phyloP scores from a whole-genome alignment of 2,888 invertebrate species.

The Orchesella flavescens region DNA sequence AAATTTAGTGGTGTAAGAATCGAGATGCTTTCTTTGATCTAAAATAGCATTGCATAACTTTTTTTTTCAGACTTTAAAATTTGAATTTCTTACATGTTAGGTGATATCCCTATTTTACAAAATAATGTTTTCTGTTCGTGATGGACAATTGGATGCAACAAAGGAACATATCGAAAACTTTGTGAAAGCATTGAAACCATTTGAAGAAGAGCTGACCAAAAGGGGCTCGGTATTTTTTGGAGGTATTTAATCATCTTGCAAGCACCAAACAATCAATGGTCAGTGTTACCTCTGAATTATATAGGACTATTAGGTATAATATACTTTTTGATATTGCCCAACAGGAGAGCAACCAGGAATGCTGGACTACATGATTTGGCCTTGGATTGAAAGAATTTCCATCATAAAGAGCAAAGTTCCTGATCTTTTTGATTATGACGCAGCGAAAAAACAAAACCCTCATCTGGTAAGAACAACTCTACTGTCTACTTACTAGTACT shows the following conservation, averaged over 20 bases:
- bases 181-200: constrained; percentile 73
- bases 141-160: constrained; percentile 20
- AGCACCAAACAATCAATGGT: too few species aligned
- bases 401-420: constrained; percentile 75
- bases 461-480: constrained; percentile 52
- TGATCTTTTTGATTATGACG: constrained; percentile 64
- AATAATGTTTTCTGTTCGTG: constrained; percentile 42
- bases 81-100: constrained; percentile 44
- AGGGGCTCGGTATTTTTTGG: constrained; percentile 74
- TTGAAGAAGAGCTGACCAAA: constrained; percentile 74
- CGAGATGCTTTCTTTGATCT: too few species aligned
- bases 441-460: constrained; percentile 58
- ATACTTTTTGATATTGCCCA: too few species aligned
- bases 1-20: constrained; percentile 77
- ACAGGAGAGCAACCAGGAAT: constrained; percentile 82
- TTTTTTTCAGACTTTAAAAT: too few species aligned
- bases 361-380: constrained; percentile 90
- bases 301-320: too few species aligned
- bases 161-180: constrained; percentile 71
- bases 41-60: too few species aligned
- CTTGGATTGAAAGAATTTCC: constrained; percentile 84
- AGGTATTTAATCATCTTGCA: constrained; percentile 71
- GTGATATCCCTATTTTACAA: constrained; percentile 63
- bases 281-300: too few species aligned
- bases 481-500: too few species aligned